Evolutionary conservation across 2,888 invertebrate species (phyloP).

Genomic region (Drosophila anomalata): DNA sequence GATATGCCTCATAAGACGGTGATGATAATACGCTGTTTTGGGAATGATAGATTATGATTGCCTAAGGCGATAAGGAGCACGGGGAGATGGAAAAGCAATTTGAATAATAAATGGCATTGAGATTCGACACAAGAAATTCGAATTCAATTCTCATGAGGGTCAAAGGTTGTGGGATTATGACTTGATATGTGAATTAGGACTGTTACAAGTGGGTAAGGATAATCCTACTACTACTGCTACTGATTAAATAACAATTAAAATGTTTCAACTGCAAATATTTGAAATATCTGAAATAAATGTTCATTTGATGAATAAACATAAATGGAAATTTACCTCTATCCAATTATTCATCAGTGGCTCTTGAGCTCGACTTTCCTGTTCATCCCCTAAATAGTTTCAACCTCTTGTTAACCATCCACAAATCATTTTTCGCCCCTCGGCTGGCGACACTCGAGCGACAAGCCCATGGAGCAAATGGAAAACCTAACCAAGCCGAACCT

Average conservation of each 20-base stretch:
- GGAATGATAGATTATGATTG: constrained; percentile 49
- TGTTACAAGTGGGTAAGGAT: not conserved
- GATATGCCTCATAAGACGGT: constrained; percentile 44
- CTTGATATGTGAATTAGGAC: not conserved
- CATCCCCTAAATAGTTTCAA: constrained; percentile 52
- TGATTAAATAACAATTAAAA: not conserved
- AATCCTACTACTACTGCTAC: not conserved
- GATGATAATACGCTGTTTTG: constrained; percentile 44
- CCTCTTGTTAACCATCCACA: constrained; percentile 49
- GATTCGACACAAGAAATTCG: not conserved
- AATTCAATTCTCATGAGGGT: not conserved
- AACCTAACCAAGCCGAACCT: constrained; percentile 26
- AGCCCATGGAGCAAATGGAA: constrained; percentile 28
- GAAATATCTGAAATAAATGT: constrained; percentile 2
- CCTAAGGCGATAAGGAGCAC: not conserved
- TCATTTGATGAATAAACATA: constrained; percentile 33
- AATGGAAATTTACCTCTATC: constrained; percentile 26
- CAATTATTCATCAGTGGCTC: constrained; percentile 39
- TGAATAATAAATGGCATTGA: constrained; percentile 15
- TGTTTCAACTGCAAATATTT: not conserved
- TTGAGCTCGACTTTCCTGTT: constrained; percentile 27
- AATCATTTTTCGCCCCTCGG: constrained; percentile 52
- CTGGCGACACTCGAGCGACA: constrained; percentile 48
- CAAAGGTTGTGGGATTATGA: not conserved
- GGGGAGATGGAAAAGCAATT: constrained; percentile 24